Percentiles rank a stretch among this genome's conserved stretches.
Evolutionary conservation across 2,888 invertebrate genomes (phyloP).

Genomic region (Dryobotodes eremita): DNA sequence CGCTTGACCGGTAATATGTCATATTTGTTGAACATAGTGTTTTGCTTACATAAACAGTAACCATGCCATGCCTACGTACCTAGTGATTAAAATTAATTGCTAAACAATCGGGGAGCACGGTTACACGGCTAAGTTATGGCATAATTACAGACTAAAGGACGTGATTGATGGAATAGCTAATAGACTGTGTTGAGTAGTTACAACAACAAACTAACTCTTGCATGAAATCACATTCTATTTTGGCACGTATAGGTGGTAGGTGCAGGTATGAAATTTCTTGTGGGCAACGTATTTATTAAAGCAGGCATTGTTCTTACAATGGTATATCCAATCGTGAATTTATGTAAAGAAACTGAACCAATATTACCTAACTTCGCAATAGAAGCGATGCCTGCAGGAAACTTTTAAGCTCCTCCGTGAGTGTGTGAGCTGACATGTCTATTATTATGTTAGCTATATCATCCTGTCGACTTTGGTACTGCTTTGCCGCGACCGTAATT

Average conservation of each 20-base stretch:
- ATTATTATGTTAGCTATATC: conserved; percentile 44
- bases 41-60: conserved; percentile 36
- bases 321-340: conserved; percentile 5
- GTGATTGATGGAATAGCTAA: conserved; percentile 59
- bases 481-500: conserved; percentile 46
- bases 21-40: conserved; percentile 39
- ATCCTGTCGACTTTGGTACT: conserved; percentile 38
- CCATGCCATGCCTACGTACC: conserved; percentile 28
- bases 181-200: conserved; percentile 34
- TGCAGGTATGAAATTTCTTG: neutral
- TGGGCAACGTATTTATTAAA: neutral
- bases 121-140: conserved; percentile 65
- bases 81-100: conserved; percentile 63
- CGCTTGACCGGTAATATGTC: conserved; percentile 44
- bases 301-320: neutral
- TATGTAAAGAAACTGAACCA: neutral
- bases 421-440: conserved; percentile 35
- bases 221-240: conserved; percentile 3
- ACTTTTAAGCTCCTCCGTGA: conserved; percentile 26
- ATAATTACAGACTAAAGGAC: conserved; percentile 58
- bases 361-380: conserved; percentile 9
- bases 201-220: conserved; percentile 27
- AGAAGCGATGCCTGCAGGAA: conserved; percentile 18
- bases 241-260: neutral
- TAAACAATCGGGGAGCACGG: conserved; percentile 59